Evolutionary conservation across 2,113 vertebrate species (phyloP).

Genomic region (Gymnogyps californianus): DNA sequence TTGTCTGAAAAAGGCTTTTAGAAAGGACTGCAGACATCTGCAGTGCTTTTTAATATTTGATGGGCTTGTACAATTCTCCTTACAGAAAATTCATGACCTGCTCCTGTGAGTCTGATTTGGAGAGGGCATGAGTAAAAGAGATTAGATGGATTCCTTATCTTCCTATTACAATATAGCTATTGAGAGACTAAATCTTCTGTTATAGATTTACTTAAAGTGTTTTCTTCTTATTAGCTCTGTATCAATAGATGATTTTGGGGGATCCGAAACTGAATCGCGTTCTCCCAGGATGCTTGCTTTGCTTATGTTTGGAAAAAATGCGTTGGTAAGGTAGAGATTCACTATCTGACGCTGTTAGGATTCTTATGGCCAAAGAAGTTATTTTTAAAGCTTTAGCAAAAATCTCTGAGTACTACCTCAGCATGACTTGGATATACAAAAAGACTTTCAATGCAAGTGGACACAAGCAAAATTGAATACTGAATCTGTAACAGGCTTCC

Average conservation of each 20-base stretch:
- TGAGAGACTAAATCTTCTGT: background rate
- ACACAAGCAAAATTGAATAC: background rate
- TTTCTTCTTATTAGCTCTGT: background rate
- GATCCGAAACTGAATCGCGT: accelerated
- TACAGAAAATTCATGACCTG: slow-evolving; percentile 34
- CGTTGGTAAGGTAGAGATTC: background rate
- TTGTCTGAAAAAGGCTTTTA: slow-evolving; percentile 6
- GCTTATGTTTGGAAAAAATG: background rate
- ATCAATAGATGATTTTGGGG: background rate
- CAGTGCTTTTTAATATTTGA: slow-evolving; percentile 67
- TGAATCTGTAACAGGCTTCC: background rate
- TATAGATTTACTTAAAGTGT: background rate
- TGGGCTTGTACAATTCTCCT: slow-evolving; percentile 12
- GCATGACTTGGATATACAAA: background rate
- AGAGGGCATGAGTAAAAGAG: background rate
- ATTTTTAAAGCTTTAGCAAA: background rate
- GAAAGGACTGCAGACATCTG: slow-evolving; percentile 60
- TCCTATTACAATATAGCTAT: background rate
- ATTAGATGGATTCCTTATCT: background rate
- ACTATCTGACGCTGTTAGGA: background rate
- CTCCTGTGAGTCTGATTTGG: background rate
- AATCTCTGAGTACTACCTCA: background rate
- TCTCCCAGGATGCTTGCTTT: background rate
- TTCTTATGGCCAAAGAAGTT: background rate
- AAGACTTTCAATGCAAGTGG: background rate